Evolutionary conservation across 1,140 invertebrate genomes (phyloP).

Genomic region (Cherax quadricarinatus): DNA sequence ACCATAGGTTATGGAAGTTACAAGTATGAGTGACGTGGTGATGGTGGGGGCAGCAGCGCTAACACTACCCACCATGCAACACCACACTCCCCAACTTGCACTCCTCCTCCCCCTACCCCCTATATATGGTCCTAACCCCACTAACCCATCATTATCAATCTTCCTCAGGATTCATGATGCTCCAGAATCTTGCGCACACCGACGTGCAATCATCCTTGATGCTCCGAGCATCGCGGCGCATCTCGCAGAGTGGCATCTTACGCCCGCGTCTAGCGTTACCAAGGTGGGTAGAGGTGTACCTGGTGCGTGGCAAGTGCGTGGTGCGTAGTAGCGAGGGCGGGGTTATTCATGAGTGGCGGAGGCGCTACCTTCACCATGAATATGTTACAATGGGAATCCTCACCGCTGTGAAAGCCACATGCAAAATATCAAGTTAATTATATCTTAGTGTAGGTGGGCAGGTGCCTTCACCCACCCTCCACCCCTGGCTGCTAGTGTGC

Average conservation of each 20-base stretch:
- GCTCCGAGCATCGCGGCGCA: neutral
- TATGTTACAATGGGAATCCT: neutral
- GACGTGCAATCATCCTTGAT: neutral
- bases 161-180: slow-evolving; percentile 33
- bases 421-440: slow-evolving; percentile 14
- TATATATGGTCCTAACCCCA: neutral
- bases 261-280: too few relatives aligned
- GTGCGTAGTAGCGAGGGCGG: neutral
- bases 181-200: neutral
- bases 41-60: neutral
- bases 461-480: neutral
- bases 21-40: slow-evolving; percentile 33
- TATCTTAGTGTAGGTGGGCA: neutral
- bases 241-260: too few relatives aligned
- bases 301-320: too few relatives aligned
- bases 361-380: neutral
- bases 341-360: neutral
- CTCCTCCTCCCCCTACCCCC: neutral
- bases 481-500: too few relatives aligned
- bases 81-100: neutral
- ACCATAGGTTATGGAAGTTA: slow-evolving; percentile 25
- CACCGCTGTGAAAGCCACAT: neutral
- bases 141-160: slow-evolving; percentile 28
- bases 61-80: slow-evolving; percentile 22
- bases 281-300: too few relatives aligned